Evolutionary conservation across 2,113 vertebrate genomes (phyloP).

Genomic region (Dascyllus trimaculatus): DNA sequence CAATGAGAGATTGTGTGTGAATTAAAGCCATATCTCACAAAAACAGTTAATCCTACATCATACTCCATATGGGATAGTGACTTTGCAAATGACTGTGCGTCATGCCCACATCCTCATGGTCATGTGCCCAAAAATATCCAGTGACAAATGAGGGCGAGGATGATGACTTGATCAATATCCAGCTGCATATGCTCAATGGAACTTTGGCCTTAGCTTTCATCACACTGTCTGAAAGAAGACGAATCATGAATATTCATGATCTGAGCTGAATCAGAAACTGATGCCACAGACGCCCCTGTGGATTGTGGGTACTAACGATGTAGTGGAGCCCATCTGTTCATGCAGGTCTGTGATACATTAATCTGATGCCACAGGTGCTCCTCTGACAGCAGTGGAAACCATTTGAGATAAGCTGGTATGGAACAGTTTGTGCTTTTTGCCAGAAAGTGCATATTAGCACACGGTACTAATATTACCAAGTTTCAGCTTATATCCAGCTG

Average conservation of each 20-base stretch:
- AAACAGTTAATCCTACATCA: background rate
- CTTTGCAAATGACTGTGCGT: background rate
- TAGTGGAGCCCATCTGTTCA: constrained; percentile 72
- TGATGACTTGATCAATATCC: constrained; percentile 50
- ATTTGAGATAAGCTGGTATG: constrained; percentile 13
- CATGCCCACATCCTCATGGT: background rate
- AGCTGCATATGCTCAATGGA: constrained; percentile 57
- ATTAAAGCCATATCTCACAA: background rate
- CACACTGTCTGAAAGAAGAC: constrained; percentile 40
- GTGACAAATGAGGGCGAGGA: constrained; percentile 32
- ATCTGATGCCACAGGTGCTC: constrained; percentile 57
- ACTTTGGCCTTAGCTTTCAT: constrained; percentile 59
- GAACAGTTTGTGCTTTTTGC: constrained; percentile 13
- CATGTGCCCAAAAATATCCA: constrained; percentile 29
- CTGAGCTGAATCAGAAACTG: constrained; percentile 35
- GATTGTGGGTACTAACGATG: constrained; percentile 64
- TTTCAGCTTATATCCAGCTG: too few species aligned
- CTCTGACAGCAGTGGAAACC: constrained; percentile 29
- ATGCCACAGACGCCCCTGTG: constrained; percentile 51
- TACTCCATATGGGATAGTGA: background rate
- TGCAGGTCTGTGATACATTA: constrained; percentile 58
- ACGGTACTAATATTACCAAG: too few species aligned
- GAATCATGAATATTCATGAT: constrained; percentile 69
- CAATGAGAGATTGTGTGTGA: background rate
- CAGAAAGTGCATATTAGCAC: background rate